These are phyloP conservation scores for Drosophila mayri DNA, from an alignment of 1,140 invertebrate genomes.

Conservation along the genomic window DNA sequence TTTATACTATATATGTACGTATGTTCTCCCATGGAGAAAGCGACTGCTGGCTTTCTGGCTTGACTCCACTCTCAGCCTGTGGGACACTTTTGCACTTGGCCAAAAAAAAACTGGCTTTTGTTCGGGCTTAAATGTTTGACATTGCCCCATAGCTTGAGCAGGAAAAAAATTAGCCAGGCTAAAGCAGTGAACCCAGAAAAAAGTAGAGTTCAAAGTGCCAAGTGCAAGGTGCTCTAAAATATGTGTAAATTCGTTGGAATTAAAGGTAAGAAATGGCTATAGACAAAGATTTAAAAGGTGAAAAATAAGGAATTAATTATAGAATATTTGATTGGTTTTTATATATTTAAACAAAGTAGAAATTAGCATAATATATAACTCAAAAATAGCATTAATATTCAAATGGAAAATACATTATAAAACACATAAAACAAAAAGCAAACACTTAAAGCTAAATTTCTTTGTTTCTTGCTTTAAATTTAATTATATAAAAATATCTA, in stretches of 20 bases:
- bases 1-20: slow-evolving; percentile 1
- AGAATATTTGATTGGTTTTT: no score
- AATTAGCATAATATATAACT: background rate
- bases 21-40: background rate
- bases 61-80: slow-evolving; percentile 17
- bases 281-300: background rate
- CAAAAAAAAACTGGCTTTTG: slow-evolving; percentile 16
- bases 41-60: slow-evolving; percentile 22
- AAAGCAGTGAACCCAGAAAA: background rate
- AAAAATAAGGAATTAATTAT: background rate
- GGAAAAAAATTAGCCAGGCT: background rate
- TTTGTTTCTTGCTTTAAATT: background rate
- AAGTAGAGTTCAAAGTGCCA: background rate
- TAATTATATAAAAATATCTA: background rate
- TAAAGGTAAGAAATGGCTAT: background rate
- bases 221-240: background rate
- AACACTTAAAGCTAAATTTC: background rate
- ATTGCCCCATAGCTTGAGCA: no score
- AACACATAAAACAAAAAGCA: background rate
- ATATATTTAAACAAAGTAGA: background rate
- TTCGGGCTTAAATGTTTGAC: slow-evolving; percentile 3
- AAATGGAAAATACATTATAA: background rate
- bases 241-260: background rate
- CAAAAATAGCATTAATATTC: background rate
- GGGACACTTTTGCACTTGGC: slow-evolving; percentile 23